phyloP scores from a whole-genome alignment of 1,140 invertebrate genomes.

The Batillaria attramentaria region DNA sequence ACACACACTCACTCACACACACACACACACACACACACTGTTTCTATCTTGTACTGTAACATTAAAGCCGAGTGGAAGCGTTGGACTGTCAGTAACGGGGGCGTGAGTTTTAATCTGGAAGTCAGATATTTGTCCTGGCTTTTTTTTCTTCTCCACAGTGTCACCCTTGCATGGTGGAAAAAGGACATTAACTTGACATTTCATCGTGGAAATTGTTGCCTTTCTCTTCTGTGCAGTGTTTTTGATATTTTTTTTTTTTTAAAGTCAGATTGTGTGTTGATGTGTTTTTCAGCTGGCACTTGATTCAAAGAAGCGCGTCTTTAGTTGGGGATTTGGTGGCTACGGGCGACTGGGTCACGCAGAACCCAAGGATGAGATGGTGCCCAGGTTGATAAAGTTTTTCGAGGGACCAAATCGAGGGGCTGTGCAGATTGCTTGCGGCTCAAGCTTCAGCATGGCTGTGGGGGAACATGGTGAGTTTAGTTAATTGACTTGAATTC shows the following conservation, averaged over 20 bases:
- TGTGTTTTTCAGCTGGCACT: slow-evolving; percentile 81
- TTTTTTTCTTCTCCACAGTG: no score
- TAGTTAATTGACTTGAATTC: background rate
- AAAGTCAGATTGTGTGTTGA: slow-evolving; percentile 22
- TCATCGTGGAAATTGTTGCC: no score
- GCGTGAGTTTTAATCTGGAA: no score
- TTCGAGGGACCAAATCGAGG: slow-evolving; percentile 88
- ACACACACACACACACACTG: no score
- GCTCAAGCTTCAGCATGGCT: slow-evolving; percentile 88
- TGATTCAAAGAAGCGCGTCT: slow-evolving; percentile 88
- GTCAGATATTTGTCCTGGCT: no score
- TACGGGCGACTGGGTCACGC: slow-evolving; percentile 93
- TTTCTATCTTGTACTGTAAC: no score
- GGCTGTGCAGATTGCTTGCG: slow-evolving; percentile 84
- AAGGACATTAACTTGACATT: background rate
- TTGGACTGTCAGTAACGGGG: no score
- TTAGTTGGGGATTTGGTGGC: slow-evolving; percentile 95
- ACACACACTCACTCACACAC: no score
- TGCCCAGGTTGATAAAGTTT: slow-evolving; percentile 91
- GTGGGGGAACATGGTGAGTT: slow-evolving; percentile 83
- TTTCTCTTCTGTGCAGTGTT: no score
- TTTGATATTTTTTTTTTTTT: slow-evolving; percentile 9
- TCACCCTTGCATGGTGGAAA: background rate
- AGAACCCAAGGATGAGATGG: slow-evolving; percentile 91
- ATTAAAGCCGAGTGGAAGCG: no score